These are phyloP conservation scores for Oligia fasciuncula DNA, from an alignment of 2,888 invertebrate genomes.

Conservation along the genomic window DNA sequence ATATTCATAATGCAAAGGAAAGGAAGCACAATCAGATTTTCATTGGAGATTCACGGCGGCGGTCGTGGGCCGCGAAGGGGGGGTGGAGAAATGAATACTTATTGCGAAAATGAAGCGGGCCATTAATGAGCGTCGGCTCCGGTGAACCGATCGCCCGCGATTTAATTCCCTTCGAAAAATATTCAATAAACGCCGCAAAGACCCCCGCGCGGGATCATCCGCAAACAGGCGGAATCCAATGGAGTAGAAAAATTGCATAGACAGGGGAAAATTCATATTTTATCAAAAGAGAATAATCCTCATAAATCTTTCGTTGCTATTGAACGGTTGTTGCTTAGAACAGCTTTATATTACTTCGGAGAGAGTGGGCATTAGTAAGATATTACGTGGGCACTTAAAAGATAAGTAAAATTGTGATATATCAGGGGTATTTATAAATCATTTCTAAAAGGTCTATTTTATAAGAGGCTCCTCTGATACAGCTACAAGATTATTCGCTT, in stretches of 20 bases:
- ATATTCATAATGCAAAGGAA: constrained; percentile 87
- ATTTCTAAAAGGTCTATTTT: constrained; percentile 30
- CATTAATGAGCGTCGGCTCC: constrained; percentile 84
- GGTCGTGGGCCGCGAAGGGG: constrained; percentile 63
- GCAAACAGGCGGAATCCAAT: constrained; percentile 77
- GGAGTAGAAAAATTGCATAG: constrained; percentile 78
- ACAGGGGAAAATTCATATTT: constrained; percentile 66
- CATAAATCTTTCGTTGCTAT: constrained; percentile 61
- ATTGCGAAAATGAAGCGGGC: constrained; percentile 87
- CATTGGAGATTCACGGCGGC: constrained; percentile 78
- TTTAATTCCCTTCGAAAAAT: constrained; percentile 87
- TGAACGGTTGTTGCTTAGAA: constrained; percentile 55
- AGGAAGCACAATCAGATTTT: constrained; percentile 87
- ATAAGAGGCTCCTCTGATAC: constrained; percentile 40
- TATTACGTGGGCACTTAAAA: constrained; percentile 19
- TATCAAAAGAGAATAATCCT: constrained; percentile 65
- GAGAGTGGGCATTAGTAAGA: constrained; percentile 31
- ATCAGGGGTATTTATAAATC: constrained; percentile 4
- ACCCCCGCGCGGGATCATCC: constrained; percentile 73
- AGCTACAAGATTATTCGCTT: constrained; percentile 70
- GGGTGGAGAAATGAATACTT: constrained; percentile 87
- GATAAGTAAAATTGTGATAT: constrained; percentile 18
- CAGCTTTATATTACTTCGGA: constrained; percentile 51
- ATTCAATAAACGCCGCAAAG: constrained; percentile 85
- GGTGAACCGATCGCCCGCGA: constrained; percentile 80